Base-by-base conservation (phyloP, 1,140 invertebrate genomes). In the Euwallacea similis region DNA sequence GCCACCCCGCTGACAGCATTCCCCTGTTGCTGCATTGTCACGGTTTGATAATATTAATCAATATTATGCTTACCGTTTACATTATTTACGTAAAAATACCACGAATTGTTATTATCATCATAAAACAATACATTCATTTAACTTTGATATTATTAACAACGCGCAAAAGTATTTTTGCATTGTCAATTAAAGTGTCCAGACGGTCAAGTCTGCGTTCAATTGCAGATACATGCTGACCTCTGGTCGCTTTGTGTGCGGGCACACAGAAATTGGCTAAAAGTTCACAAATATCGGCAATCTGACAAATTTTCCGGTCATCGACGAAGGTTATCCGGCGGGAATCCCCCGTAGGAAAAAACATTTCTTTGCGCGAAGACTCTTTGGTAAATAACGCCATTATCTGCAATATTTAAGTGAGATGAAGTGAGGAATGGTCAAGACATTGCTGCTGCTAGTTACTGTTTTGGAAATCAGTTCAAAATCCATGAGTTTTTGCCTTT, bases 401-500 rank as follows among this genome's bases (percentile, higher is more conserved):
- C 65, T 66, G 65, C 7, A 50, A 46, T 3, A 64, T 42, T 42
- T 3, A 4, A 8, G 7, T 6, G 0, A 42, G 11, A 61, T 0
- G 0, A 8, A 33, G 21, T 33, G 21, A 4, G 21, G 21, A 44
- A 56, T 55, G 9, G 55, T 33, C 21, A 42, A 66, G 11, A 42
- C 33, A 21, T 21, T 6, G 46, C 3, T n/a, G 21, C 46, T 2
- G 21, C 9, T 58, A 61, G 16, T 71, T 67, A 72, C 65, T 13
- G 64, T 64, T 56, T 69, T 56, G 1, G 59, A 59, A n/a, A 73
- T 73, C 3, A 73, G 66, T 6, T 69, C 65, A 42, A 64, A 44
- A 64, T 68, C 65, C 42, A 64, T 13, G 21, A 42, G 42, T 33
- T 11, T 41, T 13, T 55, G 10, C 41, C 11, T 7, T 42, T 73